Base-by-base conservation (phyloP, 2,888 invertebrate species). In the Physocephala rufipes region DNA sequence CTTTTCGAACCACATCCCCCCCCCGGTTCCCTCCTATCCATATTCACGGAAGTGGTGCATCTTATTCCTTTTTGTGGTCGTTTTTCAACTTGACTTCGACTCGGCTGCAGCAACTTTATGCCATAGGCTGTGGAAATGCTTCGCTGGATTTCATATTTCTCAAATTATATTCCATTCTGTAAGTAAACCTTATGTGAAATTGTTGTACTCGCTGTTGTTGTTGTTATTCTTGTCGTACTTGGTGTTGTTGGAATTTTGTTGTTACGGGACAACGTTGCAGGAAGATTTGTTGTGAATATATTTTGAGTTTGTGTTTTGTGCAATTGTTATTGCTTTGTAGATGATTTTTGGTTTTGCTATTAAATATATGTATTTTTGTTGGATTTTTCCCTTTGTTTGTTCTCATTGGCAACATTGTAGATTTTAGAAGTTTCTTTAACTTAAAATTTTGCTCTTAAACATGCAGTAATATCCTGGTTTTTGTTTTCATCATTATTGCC, bases 91-190 rank as follows among this genome's bases (percentile, higher is more conserved):
- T 26, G 24, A 55, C 58, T 55, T 13, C 16, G 16, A 16, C 21
- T 36, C 36, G n/a, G n/a, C 61, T 49, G 24, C 47, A 58, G 51
- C 51, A 51, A 51, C 61, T 49, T 43, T 26, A 7, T 16, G 59
- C 67, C 45, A 19, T 43, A 7, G 67, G 67, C 67, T 26, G 21
- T 49, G 30, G 30, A 61, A 67, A 49, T 59, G 59, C 67, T 67
- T 59, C 59, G 67, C 67, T 49, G 59, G 47, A 47, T 67, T 61
- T 67, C 59, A 67, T 67, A 67, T 67, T 67, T 61, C 61, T 67
- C 28, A 59, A 67, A 67, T 59, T 61, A 64, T 63, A 43, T 63
- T 43, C 49, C 64, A 21, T 65, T 51, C 53, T 65, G 30, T 30
- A 28, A 19, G 16, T 1, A 51, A 53, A 30, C 30, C 65, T 30